Evolutionary conservation across 2,888 invertebrate species (phyloP).

Genomic region (Pyrrhosoma nymphula): DNA sequence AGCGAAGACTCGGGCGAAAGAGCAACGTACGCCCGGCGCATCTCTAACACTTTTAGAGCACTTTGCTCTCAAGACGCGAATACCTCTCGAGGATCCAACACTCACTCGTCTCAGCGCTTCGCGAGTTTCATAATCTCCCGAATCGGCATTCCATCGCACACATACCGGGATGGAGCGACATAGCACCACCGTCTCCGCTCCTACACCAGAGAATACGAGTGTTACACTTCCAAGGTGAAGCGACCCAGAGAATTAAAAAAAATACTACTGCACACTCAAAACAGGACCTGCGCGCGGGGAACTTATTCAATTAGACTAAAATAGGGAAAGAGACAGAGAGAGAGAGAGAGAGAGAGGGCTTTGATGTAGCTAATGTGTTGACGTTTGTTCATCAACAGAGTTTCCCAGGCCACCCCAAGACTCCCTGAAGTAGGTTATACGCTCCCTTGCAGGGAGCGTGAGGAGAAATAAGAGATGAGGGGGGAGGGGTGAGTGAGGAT

Average conservation of each 20-base stretch:
- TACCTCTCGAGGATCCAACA: neutral
- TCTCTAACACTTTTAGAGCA: neutral
- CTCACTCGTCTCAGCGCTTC: neutral
- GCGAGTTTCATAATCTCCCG: neutral
- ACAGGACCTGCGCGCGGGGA: neutral
- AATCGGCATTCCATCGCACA: neutral
- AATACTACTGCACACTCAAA: neutral
- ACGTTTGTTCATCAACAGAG: neutral
- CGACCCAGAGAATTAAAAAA: neutral
- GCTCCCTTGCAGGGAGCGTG: neutral
- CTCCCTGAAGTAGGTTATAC: neutral
- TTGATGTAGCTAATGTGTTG: constrained; percentile 24
- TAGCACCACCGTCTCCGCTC: neutral
- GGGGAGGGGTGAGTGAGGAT: neutral
- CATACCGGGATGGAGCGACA: neutral
- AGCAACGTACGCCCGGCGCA: neutral
- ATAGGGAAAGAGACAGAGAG: neutral
- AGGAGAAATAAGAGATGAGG: neutral
- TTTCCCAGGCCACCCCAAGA: neutral
- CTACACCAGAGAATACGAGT: neutral
- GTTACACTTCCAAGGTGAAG: neutral
- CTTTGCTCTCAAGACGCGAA: neutral
- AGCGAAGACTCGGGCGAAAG: too few species aligned
- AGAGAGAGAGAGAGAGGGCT: neutral
- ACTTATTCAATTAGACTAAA: constrained; percentile 16